These are phyloP conservation scores for Tringa solitaria DNA, from an alignment of 2,113 vertebrate genomes.

Conservation along the genomic window DNA sequence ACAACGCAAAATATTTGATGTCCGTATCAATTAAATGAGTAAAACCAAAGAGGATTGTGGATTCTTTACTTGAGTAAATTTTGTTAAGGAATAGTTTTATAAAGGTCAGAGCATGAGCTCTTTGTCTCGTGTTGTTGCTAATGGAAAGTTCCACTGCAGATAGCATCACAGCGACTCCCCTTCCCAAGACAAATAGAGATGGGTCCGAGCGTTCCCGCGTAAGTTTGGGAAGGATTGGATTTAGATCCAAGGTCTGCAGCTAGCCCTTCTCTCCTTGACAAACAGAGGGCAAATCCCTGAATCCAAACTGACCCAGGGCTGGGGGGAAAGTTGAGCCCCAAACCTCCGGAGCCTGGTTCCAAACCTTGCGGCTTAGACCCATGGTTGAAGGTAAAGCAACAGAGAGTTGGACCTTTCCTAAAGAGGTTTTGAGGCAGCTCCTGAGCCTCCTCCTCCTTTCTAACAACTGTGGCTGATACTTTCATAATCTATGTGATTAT, in stretches of 20 bases:
- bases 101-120: conserved; percentile 72
- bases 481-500: background rate
- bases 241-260: background rate
- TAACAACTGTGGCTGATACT: background rate
- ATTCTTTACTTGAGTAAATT: conserved; percentile 63
- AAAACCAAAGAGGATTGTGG: conserved; percentile 65
- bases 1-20: conserved; percentile 74
- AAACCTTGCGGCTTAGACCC: background rate
- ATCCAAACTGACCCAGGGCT: background rate
- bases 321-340: background rate
- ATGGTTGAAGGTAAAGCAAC: background rate
- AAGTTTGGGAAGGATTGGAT: conserved; percentile 15
- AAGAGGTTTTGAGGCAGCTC: background rate
- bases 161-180: conserved; percentile 48
- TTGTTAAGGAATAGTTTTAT: conserved; percentile 75
- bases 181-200: conserved; percentile 65
- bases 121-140: conserved; percentile 61
- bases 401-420: background rate
- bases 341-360: background rate
- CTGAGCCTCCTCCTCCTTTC: background rate
- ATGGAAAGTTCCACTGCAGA: conserved; percentile 77
- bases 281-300: background rate
- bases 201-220: background rate
- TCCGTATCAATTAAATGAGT: conserved; percentile 74
- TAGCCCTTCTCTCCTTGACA: background rate